These are phyloP conservation scores for Drosophila pseudoobscura DNA, from an alignment of 1,140 invertebrate genomes.

Conservation along the genomic window DNA sequence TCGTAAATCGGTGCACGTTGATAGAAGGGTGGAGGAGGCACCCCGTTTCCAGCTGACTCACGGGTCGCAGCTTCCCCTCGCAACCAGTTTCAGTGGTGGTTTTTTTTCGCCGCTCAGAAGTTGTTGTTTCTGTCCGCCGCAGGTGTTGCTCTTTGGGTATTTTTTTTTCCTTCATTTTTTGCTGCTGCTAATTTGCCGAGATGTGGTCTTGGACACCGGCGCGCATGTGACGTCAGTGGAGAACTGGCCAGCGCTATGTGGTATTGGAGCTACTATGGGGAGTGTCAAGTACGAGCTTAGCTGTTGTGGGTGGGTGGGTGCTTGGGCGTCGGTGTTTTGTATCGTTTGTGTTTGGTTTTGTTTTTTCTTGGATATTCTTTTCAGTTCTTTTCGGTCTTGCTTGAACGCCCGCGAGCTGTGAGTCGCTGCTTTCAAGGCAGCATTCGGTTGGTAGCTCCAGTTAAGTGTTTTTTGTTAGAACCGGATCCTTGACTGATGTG, in stretches of 20 bases:
- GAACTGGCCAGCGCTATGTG: conserved; percentile 9
- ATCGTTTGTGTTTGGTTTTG: neutral
- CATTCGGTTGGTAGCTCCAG: conserved; percentile 44
- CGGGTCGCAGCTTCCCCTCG: conserved; percentile 35
- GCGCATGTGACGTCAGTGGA: conserved; percentile 27
- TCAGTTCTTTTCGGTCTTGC: conserved; percentile 32
- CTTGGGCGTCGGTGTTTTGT: conserved; percentile 6
- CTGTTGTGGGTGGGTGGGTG: conserved; percentile 7
- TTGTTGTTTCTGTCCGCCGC: conserved; percentile 32
- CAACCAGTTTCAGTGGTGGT: conserved; percentile 50
- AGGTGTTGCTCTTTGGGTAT: conserved; percentile 46
- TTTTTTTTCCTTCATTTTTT: conserved; percentile 4
- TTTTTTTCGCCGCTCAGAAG: conserved; percentile 10
- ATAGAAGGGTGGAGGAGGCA: conserved; percentile 7
- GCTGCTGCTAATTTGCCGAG: conserved; percentile 18
- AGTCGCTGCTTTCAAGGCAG: conserved; percentile 39
- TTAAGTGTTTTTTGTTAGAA: conserved; percentile 43
- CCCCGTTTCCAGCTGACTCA: conserved; percentile 18
- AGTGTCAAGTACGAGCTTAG: conserved; percentile 35
- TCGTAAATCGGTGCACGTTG: conserved; percentile 40
- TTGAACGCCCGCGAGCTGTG: conserved; percentile 40
- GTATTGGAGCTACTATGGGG: neutral
- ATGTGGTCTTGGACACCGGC: conserved; percentile 21
- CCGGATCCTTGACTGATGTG: conserved; percentile 43
- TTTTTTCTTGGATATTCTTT: conserved; percentile 11